Percentiles rank a stretch among this genome's conserved stretches.
phyloP scores from a whole-genome alignment of 2,797 vertebrate species.

The Knipowitschia caucasica region DNA sequence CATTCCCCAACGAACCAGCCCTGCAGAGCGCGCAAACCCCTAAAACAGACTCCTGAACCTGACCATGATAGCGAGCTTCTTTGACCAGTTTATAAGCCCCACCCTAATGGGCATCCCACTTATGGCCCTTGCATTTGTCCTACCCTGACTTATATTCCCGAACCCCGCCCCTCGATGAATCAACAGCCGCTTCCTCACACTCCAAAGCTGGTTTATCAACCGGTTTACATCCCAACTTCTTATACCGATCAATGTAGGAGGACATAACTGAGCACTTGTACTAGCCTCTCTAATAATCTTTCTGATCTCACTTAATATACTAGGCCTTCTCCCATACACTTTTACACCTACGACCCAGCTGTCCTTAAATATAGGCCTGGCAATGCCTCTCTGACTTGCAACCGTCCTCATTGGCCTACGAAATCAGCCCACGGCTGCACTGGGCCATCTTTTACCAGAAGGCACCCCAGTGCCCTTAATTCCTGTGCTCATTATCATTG shows the following conservation, averaged over 20 bases:
- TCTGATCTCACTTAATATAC: not conserved
- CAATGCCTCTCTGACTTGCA: not conserved
- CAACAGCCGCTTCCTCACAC: rapidly evolving
- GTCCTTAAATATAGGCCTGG: slow-evolving; percentile 8
- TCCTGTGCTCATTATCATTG: slow-evolving; percentile 32
- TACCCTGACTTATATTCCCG: rapidly evolving
- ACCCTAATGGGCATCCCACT: rapidly evolving
- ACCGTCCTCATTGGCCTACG: slow-evolving; percentile 27
- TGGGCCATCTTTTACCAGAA: slow-evolving; percentile 43
- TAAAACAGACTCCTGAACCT: slow-evolving; percentile 22
- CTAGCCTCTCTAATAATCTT: not conserved
- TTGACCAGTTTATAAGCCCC: slow-evolving; percentile 48
- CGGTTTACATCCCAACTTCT: slow-evolving; percentile 13
- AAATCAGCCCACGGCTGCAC: not conserved
- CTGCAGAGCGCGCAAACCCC: rapidly evolving
- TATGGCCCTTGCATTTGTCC: rapidly evolving
- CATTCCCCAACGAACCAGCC: rapidly evolving
- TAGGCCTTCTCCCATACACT: slow-evolving; percentile 31
- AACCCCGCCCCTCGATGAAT: rapidly evolving
- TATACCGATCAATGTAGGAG: rapidly evolving
- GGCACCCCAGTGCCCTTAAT: slow-evolving; percentile 6
- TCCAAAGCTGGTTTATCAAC: slow-evolving; percentile 17
- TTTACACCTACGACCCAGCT: slow-evolving; percentile 48
- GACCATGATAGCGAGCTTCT: slow-evolving; percentile 49
- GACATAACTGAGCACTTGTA: slow-evolving; percentile 29